phyloP scores from a whole-genome alignment of 2,797 vertebrate species.

The Dipus sagitta region DNA sequence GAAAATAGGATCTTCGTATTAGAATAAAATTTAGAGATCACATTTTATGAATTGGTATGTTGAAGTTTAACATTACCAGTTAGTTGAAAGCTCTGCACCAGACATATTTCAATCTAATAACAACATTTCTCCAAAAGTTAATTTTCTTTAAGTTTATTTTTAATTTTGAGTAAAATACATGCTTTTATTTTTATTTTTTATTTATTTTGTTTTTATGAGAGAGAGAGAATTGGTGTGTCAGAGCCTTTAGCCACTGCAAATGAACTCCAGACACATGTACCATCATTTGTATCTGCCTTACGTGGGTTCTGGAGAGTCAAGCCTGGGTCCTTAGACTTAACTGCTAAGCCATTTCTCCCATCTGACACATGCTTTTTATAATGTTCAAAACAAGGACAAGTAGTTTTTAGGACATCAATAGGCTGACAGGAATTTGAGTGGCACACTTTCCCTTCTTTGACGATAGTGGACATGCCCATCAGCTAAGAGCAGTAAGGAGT shows the following conservation, averaged over 20 bases:
- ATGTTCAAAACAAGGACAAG: background rate
- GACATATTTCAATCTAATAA: conserved; percentile 14
- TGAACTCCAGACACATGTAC: too few species aligned
- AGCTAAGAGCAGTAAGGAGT: conserved; percentile 22
- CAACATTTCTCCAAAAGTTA: conserved; percentile 25
- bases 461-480: background rate
- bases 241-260: too few species aligned
- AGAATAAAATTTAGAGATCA: conserved; percentile 31
- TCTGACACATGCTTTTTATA: background rate
- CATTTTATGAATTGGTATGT: background rate
- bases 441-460: background rate
- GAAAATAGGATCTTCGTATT: background rate
- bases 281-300: too few species aligned
- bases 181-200: background rate
- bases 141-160: conserved; percentile 31
- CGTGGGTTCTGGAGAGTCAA: too few species aligned
- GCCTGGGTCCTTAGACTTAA: too few species aligned
- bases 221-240: too few species aligned
- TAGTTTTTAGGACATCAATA: conserved; percentile 12
- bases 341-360: too few species aligned
- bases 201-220: too few species aligned
- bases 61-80: background rate
- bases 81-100: conserved; percentile 36
- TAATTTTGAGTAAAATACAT: conserved; percentile 3
- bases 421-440: background rate